A percentile compares a stretch with the other conserved stretches of the same genome.
Evolutionary conservation across 1,140 invertebrate genomes (phyloP).

Genomic region (Trichonephila clavata): DNA sequence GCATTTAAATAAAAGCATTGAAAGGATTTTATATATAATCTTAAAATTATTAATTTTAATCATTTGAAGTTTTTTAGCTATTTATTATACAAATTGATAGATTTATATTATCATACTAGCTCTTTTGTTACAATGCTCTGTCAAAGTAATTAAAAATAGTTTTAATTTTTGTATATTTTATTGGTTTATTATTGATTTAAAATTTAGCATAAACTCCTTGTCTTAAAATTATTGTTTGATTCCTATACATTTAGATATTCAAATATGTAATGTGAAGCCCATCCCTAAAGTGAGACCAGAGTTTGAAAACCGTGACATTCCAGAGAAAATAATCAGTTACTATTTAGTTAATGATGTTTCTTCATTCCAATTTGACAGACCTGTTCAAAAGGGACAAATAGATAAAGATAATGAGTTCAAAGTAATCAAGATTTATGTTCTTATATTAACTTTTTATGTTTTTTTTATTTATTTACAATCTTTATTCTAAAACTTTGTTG

Average conservation of each 20-base stretch:
- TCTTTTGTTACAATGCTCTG: too few species aligned
- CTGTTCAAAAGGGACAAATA: conserved; percentile 91
- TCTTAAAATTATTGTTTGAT: background rate
- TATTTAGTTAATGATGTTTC: conserved; percentile 95
- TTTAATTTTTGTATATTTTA: too few species aligned
- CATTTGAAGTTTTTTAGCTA: too few species aligned
- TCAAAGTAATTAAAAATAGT: too few species aligned
- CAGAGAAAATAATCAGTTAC: conserved; percentile 93
- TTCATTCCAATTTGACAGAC: conserved; percentile 94
- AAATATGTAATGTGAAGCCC: conserved; percentile 97
- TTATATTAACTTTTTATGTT: too few species aligned
- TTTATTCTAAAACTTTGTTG: too few species aligned
- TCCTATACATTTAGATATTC: conserved; percentile 82
- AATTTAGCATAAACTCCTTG: background rate
- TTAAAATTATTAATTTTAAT: too few species aligned
- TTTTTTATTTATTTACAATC: too few species aligned
- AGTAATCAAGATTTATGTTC: conserved; percentile 80
- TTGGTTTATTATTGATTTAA: background rate
- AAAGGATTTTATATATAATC: too few species aligned
- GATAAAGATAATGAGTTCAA: conserved; percentile 98
- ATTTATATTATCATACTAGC: too few species aligned
- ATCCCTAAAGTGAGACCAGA: conserved; percentile 85
- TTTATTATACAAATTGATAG: too few species aligned
- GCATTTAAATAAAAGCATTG: too few species aligned
- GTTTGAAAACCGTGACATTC: conserved; percentile 85